Evolutionary conservation across 2,797 vertebrate genomes (phyloP).

Genomic region (Urosaurus nigricauda): DNA sequence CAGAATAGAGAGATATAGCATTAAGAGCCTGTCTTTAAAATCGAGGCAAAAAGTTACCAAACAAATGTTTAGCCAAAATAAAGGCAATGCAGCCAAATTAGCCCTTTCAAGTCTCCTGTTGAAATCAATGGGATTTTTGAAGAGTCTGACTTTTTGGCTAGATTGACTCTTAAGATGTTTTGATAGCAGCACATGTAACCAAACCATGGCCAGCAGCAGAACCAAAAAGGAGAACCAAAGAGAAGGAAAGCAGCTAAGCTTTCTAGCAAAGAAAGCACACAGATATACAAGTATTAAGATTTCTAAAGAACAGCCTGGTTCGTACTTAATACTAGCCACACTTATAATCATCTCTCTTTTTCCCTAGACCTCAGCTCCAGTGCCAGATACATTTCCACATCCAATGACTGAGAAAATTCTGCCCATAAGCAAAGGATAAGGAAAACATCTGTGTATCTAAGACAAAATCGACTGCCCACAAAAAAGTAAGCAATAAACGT

Average conservation of each 20-base stretch:
- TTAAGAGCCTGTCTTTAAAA: background rate
- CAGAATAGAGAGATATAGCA: background rate
- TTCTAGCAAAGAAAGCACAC: background rate
- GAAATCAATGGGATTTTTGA: constrained; percentile 7
- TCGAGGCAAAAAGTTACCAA: background rate
- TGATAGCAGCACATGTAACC: background rate
- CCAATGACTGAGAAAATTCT: constrained; percentile 13
- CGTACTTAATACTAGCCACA: background rate
- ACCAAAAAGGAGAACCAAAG: background rate
- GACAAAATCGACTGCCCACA: constrained; percentile 21
- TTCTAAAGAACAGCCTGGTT: background rate
- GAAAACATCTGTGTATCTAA: constrained; percentile 31
- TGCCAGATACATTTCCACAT: constrained; percentile 2
- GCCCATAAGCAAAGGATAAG: constrained; percentile 22
- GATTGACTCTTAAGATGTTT: background rate
- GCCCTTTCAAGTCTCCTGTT: background rate
- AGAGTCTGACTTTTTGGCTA: background rate
- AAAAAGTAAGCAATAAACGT: constrained; percentile 30
- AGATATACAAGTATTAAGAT: background rate
- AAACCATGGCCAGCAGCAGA: background rate
- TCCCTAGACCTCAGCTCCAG: background rate
- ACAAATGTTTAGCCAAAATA: background rate
- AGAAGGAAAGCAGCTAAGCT: background rate
- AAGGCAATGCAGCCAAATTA: background rate
- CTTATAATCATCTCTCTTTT: background rate